Conservation (phyloP, 2,888 invertebrate genomes). For the Hoplodrina blanda region DNA sequence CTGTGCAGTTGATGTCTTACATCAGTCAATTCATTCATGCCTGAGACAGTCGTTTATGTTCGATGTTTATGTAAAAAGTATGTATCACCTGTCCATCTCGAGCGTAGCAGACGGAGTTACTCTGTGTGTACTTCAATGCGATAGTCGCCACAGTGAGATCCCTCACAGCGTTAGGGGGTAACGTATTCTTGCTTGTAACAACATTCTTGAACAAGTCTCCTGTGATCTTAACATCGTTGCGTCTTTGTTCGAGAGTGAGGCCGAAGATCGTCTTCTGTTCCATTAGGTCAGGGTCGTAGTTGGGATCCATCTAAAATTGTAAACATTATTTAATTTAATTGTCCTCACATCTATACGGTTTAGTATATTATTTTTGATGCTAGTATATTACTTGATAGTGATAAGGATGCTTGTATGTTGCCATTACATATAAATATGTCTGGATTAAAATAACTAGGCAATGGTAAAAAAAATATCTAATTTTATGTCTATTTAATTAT, state of each 20-base stretch:
- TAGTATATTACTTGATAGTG: too few species aligned
- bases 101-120: conserved; percentile 99
- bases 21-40: too few species aligned
- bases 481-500: too few species aligned
- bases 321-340: neutral
- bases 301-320: conserved; percentile 94
- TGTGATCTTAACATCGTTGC: conserved; percentile 97
- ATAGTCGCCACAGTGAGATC: conserved; percentile 99
- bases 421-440: neutral
- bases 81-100: conserved; percentile 95
- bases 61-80: neutral
- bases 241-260: conserved; percentile 93
- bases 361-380: too few species aligned
- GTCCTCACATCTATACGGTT: neutral
- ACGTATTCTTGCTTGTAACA: conserved; percentile 92
- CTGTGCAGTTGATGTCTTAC: too few species aligned
- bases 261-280: conserved; percentile 93
- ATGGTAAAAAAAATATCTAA: too few species aligned
- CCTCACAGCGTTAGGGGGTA: conserved; percentile 94
- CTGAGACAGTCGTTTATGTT: too few species aligned
- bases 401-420: neutral
- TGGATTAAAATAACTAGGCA: too few species aligned
- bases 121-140: conserved; percentile 99
- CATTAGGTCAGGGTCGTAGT: conserved; percentile 94
- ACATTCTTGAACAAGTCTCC: conserved; percentile 94